Conservation (phyloP, 1,140 invertebrate species). For the Helicorthomorpha holstii region DNA sequence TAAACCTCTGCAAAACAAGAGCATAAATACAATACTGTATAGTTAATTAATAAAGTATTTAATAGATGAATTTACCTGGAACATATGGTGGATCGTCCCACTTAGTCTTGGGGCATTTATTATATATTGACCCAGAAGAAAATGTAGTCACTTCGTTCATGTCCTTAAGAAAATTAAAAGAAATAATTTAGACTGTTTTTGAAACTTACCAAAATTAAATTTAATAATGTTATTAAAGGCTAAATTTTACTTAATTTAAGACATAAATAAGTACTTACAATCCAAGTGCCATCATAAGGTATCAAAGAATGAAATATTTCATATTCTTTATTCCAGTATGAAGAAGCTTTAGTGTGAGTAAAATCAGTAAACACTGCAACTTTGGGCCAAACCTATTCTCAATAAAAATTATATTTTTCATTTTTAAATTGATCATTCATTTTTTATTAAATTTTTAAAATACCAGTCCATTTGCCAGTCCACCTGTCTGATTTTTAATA, state of each 20-base stretch:
- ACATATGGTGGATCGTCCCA: conserved; percentile 51
- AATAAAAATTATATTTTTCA: conserved; percentile 1
- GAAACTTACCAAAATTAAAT: not conserved
- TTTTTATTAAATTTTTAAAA: conserved; percentile 19
- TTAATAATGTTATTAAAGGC: not conserved
- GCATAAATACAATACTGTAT: not conserved
- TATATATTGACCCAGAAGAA: conserved; percentile 35
- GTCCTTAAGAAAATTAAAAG: conserved; percentile 18
- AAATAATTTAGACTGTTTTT: not conserved
- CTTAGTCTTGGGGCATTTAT: conserved; percentile 30
- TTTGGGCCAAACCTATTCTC: conserved; percentile 50
- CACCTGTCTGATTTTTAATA: conserved; percentile 22
- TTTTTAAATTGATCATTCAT: conserved; percentile 13
- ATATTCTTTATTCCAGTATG: conserved; percentile 60
- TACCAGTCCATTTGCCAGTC: not conserved
- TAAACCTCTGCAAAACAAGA: conserved; percentile 17
- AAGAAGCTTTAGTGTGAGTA: conserved; percentile 49
- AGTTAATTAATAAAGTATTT: too few species aligned
- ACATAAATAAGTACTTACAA: conserved; percentile 34
- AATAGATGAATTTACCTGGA: conserved; percentile 24
- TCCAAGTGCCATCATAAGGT: conserved; percentile 64
- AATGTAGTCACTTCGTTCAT: conserved; percentile 80
- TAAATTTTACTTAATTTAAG: not conserved
- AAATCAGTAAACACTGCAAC: conserved; percentile 71
- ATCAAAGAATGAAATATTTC: conserved; percentile 38